These are phyloP conservation scores for Rhamphomyia laevipes DNA, from an alignment of 2,888 invertebrate genomes.

Conservation along the genomic window DNA sequence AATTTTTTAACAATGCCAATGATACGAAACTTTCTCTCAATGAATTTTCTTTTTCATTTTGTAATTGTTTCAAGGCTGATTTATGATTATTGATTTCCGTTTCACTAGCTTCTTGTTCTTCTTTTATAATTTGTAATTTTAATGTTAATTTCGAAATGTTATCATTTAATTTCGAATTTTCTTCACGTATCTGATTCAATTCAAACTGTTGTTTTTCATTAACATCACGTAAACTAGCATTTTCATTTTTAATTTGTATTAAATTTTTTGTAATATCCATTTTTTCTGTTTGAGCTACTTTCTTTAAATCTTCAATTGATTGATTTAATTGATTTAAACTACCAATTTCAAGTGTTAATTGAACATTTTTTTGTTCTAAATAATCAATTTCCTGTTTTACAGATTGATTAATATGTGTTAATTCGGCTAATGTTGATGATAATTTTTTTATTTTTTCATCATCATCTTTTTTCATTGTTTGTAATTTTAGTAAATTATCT, in stretches of 20 bases:
- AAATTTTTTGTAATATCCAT: conserved; percentile 11
- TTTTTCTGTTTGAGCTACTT: conserved; percentile 8
- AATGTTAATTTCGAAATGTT: conserved; percentile 19
- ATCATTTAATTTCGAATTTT: conserved; percentile 17
- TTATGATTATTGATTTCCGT: neutral
- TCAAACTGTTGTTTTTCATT: conserved; percentile 16
- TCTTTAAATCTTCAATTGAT: conserved; percentile 11
- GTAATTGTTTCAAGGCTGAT: conserved; percentile 13
- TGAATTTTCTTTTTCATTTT: conserved; percentile 15
- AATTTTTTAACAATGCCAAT: conserved; percentile 13
- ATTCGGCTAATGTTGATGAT: conserved; percentile 14
- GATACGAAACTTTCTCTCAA: conserved; percentile 17
- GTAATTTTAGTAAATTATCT: conserved; percentile 20
- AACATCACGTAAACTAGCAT: conserved; percentile 8
- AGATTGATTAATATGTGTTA: conserved; percentile 14
- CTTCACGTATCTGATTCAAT: conserved; percentile 8
- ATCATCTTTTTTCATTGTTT: conserved; percentile 19
- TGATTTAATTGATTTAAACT: conserved; percentile 21
- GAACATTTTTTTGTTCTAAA: conserved; percentile 20
- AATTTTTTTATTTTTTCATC: conserved; percentile 3
- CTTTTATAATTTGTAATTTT: neutral
- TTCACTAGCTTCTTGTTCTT: neutral
- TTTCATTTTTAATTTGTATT: conserved; percentile 11
- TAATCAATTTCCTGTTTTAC: conserved; percentile 14
- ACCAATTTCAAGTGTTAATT: conserved; percentile 23